phyloP scores from a whole-genome alignment of 1,140 invertebrate species.

The Atta cephalotes region DNA sequence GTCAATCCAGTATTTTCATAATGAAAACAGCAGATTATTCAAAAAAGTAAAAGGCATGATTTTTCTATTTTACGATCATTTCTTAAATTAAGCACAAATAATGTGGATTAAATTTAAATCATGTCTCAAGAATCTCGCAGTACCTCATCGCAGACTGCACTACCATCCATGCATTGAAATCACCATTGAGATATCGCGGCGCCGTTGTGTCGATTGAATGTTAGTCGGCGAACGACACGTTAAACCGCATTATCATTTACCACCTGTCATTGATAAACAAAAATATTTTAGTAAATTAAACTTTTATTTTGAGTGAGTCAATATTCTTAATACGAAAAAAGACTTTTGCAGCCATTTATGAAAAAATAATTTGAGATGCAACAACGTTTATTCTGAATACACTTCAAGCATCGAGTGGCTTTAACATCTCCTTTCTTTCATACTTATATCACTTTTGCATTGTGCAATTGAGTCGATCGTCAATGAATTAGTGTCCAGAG shows the following conservation, averaged over 20 bases:
- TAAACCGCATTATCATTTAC: neutral
- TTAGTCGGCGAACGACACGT: neutral
- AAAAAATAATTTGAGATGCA: slow-evolving; percentile 17
- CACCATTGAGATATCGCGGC: slow-evolving; percentile 18
- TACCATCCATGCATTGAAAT: slow-evolving; percentile 15
- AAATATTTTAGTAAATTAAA: slow-evolving; percentile 29
- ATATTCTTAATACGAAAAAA: neutral
- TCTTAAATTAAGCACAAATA: neutral
- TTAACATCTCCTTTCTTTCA: neutral
- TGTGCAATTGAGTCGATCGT: slow-evolving; percentile 47
- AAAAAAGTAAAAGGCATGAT: slow-evolving; percentile 3
- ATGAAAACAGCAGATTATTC: slow-evolving; percentile 13
- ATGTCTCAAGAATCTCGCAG: neutral
- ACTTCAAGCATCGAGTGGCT: neutral
- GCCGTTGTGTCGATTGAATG: neutral
- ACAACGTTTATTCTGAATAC: slow-evolving; percentile 42
- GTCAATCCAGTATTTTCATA: neutral
- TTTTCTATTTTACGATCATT: neutral
- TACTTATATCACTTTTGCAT: slow-evolving; percentile 48
- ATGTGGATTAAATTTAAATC: slow-evolving; percentile 7
- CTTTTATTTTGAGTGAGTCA: neutral
- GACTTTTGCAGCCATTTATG: neutral
- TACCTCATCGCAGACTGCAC: neutral
- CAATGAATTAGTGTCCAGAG: slow-evolving; percentile 33
- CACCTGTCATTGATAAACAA: neutral